phyloP scores from a whole-genome alignment of 2,888 invertebrate species.

The Cancer borealis region DNA sequence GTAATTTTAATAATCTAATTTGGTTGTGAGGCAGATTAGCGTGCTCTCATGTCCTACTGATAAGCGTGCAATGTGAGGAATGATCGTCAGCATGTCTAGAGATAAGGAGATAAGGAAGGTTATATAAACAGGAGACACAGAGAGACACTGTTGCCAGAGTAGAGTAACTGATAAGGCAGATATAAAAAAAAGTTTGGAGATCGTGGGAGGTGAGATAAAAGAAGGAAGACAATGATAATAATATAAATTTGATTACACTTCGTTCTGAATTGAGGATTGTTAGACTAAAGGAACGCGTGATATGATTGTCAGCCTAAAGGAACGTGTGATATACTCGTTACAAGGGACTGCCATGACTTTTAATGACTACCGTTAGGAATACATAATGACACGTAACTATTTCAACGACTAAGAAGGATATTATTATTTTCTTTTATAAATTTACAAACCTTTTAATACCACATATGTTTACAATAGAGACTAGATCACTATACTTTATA shows the following conservation, averaged over 20 bases:
- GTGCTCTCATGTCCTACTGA: neutral
- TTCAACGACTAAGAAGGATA: too few species aligned
- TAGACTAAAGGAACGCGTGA: too few species aligned
- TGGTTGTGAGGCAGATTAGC: neutral
- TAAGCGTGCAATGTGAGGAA: neutral
- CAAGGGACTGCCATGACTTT: too few species aligned
- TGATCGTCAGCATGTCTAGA: neutral
- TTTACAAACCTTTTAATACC: too few species aligned
- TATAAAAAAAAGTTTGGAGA: neutral
- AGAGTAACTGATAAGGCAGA: neutral
- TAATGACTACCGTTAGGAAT: too few species aligned
- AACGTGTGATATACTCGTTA: too few species aligned
- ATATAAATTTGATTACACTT: neutral
- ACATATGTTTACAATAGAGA: too few species aligned
- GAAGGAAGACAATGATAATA: neutral
- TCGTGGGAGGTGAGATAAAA: neutral
- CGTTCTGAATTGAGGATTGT: neutral
- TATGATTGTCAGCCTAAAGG: neutral
- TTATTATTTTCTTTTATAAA: too few species aligned
- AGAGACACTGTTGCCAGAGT: conserved; percentile 21
- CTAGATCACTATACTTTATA: too few species aligned
- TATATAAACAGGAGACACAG: conserved; percentile 15
- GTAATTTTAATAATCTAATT: conserved; percentile 32
- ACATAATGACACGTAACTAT: too few species aligned
- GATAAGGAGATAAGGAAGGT: conserved; percentile 5